Percentiles rank a stretch among this genome's conserved stretches.
Evolutionary conservation across 1,140 invertebrate species (phyloP).

Genomic region (Zaprionus vittiger): DNA sequence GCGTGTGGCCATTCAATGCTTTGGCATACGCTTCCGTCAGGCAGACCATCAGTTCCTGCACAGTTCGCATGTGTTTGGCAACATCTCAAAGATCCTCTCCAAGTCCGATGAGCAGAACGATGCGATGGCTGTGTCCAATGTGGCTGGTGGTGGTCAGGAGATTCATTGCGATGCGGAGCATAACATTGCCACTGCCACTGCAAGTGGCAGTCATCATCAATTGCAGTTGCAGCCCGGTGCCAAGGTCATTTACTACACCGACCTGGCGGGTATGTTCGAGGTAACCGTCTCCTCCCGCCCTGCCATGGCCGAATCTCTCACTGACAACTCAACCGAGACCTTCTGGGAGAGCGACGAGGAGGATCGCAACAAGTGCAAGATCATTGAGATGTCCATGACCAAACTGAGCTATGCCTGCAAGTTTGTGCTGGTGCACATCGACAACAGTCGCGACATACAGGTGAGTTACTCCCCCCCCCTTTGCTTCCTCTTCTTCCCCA

Average conservation of each 20-base stretch:
- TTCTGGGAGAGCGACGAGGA: slow-evolving; percentile 99
- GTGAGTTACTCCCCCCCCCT: slow-evolving; percentile 86
- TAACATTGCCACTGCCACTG: slow-evolving; percentile 42
- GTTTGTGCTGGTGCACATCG: slow-evolving; percentile 93
- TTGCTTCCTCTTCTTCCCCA: not conserved
- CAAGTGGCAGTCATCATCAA: slow-evolving; percentile 5
- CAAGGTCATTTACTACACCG: slow-evolving; percentile 66
- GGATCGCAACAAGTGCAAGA: slow-evolving; percentile 95
- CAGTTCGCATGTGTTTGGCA: slow-evolving; percentile 96
- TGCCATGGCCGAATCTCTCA: slow-evolving; percentile 96
- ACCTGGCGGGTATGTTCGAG: slow-evolving; percentile 80
- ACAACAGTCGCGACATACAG: slow-evolving; percentile 95
- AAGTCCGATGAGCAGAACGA: slow-evolving; percentile 93
- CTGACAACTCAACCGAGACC: slow-evolving; percentile 97
- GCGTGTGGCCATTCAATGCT: slow-evolving; percentile 96
- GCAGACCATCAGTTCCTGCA: slow-evolving; percentile 97
- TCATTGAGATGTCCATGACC: slow-evolving; percentile 86
- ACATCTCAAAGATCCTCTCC: slow-evolving; percentile 97
- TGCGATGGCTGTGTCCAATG: slow-evolving; percentile 73
- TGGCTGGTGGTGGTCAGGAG: slow-evolving; percentile 24
- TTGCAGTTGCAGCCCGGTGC: slow-evolving; percentile 48
- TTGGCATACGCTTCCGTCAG: slow-evolving; percentile 94
- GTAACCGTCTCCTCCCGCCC: slow-evolving; percentile 94
- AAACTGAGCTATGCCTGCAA: slow-evolving; percentile 84
- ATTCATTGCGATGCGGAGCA: slow-evolving; percentile 66